Evolutionary conservation across 2,797 vertebrate genomes (phyloP), one percentile per base, ranked within the genome.

Genomic region (Gallinago nigripennis): DNA sequence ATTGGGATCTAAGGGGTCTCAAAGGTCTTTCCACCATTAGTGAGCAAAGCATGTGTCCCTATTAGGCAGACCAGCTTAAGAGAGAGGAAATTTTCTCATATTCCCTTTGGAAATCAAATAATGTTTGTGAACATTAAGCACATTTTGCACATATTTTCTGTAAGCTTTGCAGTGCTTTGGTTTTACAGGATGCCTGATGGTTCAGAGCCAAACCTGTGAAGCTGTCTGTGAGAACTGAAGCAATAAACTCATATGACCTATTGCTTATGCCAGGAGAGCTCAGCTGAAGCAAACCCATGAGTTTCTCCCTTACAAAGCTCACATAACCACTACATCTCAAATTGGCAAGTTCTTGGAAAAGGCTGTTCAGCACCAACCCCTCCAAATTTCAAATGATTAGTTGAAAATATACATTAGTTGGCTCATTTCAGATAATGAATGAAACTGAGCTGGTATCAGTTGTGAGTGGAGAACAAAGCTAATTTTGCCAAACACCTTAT

Each of bases 381-480:
- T 94, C 45, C 64, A 68, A 91, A 83, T 86, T 95, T 88, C 54
- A 86, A 14, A 80, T 92, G 31, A 90, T 88, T 88, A 73, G 39
- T 79, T 86, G 88, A 64, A 95, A 92, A 91, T 90, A 78, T 56
- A 58, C 51, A 43, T 87, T 80, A 84, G 27, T 68, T 92, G 80
- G 45, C 56, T 94, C 41, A 92, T 90, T 94, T 92, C 54, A 63
- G 66, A 57, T 91, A 92, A 86, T 88, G 85, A 92, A 94, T 91
- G 56, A 66, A 95, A 86, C 75, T 35, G 73, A 88, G 51, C 45
- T 88, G 53, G 8, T 84, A 76, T 92, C 79, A 64, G 66, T 86
- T 86, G 60, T 72, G 73, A 8, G 0, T 51, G 33, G 63, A 90
- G 80, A 86, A 39, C 48, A 92, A 90, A 90, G 80, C 70, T 92